These are phyloP conservation scores for Gopherus flavomarginatus DNA, from an alignment of 2,113 vertebrate genomes.

Conservation along the genomic window DNA sequence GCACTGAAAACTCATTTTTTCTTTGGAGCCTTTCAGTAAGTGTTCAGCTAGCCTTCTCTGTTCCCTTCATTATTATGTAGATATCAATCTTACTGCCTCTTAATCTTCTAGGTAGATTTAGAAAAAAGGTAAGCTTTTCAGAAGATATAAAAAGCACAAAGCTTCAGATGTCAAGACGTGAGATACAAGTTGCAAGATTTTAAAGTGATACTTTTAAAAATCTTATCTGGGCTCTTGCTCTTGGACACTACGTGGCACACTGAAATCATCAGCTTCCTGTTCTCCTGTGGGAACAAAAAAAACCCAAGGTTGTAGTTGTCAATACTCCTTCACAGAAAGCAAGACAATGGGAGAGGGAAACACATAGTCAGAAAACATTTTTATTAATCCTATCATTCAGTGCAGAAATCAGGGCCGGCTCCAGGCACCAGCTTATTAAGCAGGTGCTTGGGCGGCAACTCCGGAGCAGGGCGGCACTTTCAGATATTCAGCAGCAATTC, in stretches of 20 bases:
- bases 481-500: too few species aligned
- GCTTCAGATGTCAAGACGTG: not conserved
- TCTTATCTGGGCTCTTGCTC: not conserved
- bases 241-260: not conserved
- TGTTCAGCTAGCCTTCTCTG: not conserved
- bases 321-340: constrained; percentile 5
- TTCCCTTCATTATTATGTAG: not conserved
- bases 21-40: not conserved
- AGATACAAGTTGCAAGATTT: not conserved
- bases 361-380: constrained; percentile 62
- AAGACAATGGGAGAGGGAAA: constrained; percentile 17
- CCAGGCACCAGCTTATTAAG: too few species aligned
- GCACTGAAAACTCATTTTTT: fast-evolving
- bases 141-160: not conserved
- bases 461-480: too few species aligned
- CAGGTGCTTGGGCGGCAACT: too few species aligned
- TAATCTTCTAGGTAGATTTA: not conserved
- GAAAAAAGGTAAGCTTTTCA: not conserved
- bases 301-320: not conserved
- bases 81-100: not conserved
- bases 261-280: not conserved
- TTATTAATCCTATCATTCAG: constrained; percentile 60
- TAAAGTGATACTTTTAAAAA: not conserved
- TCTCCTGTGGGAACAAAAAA: not conserved
- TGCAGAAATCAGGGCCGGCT: not conserved